phyloP scores from a whole-genome alignment of 2,797 vertebrate species.

The Sebastolobus alascanus region DNA sequence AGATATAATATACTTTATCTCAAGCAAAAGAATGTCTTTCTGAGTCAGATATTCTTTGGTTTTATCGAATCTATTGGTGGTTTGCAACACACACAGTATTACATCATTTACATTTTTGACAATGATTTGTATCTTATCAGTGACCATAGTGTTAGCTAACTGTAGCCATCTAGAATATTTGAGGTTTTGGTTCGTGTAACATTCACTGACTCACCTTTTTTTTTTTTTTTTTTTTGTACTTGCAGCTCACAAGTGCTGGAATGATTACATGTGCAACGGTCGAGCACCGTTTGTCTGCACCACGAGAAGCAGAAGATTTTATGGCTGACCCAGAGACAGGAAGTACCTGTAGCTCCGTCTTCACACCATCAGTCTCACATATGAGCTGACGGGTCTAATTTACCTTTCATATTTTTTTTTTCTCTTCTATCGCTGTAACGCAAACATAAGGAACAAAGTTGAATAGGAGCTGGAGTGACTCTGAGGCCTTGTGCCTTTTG shows the following conservation, averaged over 20 bases:
- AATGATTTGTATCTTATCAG: too few species aligned
- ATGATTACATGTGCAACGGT: accelerated
- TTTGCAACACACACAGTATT: too few species aligned
- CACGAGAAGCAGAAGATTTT: not conserved
- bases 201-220: not conserved
- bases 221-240: too few species aligned
- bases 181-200: not conserved
- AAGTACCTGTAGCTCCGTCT: not conserved
- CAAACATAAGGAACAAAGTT: not conserved
- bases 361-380: not conserved
- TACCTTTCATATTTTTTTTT: not conserved
- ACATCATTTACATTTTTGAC: not conserved
- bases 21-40: not conserved
- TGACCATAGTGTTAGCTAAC: not conserved
- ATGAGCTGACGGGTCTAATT: not conserved
- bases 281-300: not conserved
- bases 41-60: too few species aligned
- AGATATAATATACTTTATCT: not conserved
- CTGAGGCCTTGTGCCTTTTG: not conserved
- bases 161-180: not conserved
- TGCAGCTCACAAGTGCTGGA: not conserved
- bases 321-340: not conserved
- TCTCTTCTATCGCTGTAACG: slow-evolving; percentile 1
- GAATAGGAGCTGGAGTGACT: not conserved
- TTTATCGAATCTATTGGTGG: too few species aligned